Evolutionary conservation across 2,113 vertebrate genomes (phyloP).

Genomic region (Benitochromis conjunctus): DNA sequence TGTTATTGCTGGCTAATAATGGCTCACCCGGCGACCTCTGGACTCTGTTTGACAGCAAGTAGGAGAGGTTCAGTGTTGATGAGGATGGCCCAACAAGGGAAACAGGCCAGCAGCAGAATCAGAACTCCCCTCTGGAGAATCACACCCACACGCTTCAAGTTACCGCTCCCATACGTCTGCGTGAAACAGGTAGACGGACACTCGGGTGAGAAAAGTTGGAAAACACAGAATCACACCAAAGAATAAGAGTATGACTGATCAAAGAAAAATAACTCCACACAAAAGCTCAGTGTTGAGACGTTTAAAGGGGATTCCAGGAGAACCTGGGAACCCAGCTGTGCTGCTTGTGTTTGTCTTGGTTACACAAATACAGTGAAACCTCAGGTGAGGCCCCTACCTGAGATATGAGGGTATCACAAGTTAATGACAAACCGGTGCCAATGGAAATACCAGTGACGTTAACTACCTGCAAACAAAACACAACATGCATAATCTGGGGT

Average conservation of each 20-base stretch:
- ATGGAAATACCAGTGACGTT: constrained; percentile 85
- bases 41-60: constrained; percentile 79
- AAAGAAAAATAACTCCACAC: constrained; percentile 24
- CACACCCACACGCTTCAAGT: constrained; percentile 87
- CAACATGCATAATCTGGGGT: background rate
- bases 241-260: background rate
- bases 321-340: constrained; percentile 7
- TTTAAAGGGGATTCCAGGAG: background rate
- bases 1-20: background rate
- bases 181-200: background rate
- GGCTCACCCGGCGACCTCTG: constrained; percentile 80
- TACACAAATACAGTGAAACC: background rate
- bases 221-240: background rate
- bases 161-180: constrained; percentile 88
- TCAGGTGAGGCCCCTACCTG: constrained; percentile 73
- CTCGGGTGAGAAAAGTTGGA: background rate
- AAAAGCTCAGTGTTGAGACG: background rate
- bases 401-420: constrained; percentile 90
- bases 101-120: constrained; percentile 87
- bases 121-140: constrained; percentile 85
- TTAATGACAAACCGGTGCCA: constrained; percentile 82
- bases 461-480: constrained; percentile 75
- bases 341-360: background rate
- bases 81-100: constrained; percentile 93
- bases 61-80: constrained; percentile 86